phyloP scores from a whole-genome alignment of 1,140 invertebrate genomes.

The Drosophila albomicans region DNA sequence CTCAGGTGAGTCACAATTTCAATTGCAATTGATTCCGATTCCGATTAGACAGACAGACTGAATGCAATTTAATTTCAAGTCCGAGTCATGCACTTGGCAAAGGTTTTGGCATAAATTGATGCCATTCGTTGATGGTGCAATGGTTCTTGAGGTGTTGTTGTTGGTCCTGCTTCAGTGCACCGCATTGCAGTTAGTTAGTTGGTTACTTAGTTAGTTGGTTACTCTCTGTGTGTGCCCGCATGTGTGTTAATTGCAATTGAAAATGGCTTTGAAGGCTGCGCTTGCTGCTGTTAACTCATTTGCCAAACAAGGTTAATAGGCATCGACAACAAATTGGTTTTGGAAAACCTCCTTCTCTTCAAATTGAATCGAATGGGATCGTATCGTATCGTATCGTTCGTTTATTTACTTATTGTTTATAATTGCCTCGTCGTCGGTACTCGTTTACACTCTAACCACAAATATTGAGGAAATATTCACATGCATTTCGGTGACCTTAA shows the following conservation, averaged over 20 bases:
- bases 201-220: no score
- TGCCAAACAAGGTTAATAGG: slow-evolving; percentile 61
- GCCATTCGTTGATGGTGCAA: not conserved
- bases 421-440: slow-evolving; percentile 45
- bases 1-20: slow-evolving; percentile 90
- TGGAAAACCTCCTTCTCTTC: slow-evolving; percentile 19
- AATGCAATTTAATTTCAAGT: slow-evolving; percentile 9
- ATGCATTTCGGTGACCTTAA: slow-evolving; percentile 67
- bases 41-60: not conserved
- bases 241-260: slow-evolving; percentile 73
- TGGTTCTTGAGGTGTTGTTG: slow-evolving; percentile 26
- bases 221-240: not conserved
- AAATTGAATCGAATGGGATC: not conserved
- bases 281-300: slow-evolving; percentile 48
- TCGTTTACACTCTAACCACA: slow-evolving; percentile 41
- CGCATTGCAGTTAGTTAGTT: not conserved
- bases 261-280: slow-evolving; percentile 70
- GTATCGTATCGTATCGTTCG: not conserved
- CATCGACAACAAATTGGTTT: slow-evolving; percentile 38
- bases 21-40: not conserved
- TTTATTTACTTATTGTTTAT: slow-evolving; percentile 40
- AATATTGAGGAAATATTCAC: slow-evolving; percentile 64
- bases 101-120: slow-evolving; percentile 37
- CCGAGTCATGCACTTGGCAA: slow-evolving; percentile 40
- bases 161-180: slow-evolving; percentile 75